Evolutionary conservation across 1,140 invertebrate genomes (phyloP).

Genomic region (Danaus plexippus): DNA sequence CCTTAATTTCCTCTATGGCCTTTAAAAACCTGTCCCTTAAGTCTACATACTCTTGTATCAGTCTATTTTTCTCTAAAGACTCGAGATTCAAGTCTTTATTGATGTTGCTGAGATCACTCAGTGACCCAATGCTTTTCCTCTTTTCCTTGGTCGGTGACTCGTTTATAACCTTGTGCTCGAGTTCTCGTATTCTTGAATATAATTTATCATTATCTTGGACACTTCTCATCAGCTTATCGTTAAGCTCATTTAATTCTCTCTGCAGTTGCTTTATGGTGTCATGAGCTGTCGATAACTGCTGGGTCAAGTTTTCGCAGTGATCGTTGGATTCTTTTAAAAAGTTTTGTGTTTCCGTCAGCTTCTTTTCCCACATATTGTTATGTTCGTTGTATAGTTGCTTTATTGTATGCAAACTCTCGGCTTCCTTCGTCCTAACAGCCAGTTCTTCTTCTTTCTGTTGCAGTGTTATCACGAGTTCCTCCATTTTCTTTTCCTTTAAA

Average conservation of each 20-base stretch:
- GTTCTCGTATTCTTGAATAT: constrained; percentile 78
- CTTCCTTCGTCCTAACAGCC: constrained; percentile 77
- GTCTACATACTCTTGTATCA: constrained; percentile 86
- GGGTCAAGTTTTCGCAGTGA: constrained; percentile 75
- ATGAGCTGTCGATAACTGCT: constrained; percentile 76
- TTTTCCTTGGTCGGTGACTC: constrained; percentile 70
- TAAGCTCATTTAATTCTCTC: constrained; percentile 74
- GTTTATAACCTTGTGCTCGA: constrained; percentile 74
- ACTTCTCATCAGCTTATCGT: constrained; percentile 74
- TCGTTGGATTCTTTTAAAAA: constrained; percentile 76
- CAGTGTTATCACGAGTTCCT: constrained; percentile 77
- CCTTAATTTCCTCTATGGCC: constrained; percentile 85
- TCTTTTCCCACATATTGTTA: constrained; percentile 77
- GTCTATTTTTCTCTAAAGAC: constrained; percentile 80
- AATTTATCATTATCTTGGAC: constrained; percentile 85
- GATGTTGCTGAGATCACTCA: constrained; percentile 86
- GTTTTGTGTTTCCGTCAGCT: constrained; percentile 74
- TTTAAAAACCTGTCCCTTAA: constrained; percentile 84
- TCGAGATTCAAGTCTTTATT: constrained; percentile 83
- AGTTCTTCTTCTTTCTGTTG: constrained; percentile 82
- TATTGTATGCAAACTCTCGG: constrained; percentile 76
- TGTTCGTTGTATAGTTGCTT: constrained; percentile 76
- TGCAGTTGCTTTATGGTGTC: constrained; percentile 72
- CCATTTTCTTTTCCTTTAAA: constrained; percentile 80
- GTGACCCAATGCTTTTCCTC: constrained; percentile 81